These are phyloP conservation scores for Drosophila nasuta DNA, from an alignment of 1,140 invertebrate genomes.

Conservation along the genomic window DNA sequence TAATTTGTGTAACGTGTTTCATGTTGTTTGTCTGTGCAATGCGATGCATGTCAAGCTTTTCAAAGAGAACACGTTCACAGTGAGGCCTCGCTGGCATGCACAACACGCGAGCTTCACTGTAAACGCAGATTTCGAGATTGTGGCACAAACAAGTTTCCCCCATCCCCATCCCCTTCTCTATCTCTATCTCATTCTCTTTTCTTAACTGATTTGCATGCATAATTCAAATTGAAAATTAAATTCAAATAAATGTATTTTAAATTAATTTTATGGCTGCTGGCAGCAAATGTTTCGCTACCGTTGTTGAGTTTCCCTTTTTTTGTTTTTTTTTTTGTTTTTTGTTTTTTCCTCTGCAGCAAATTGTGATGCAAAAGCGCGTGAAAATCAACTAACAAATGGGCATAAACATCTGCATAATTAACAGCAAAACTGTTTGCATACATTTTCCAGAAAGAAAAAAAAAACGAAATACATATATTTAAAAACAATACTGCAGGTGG, in stretches of 20 bases:
- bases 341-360: conserved; percentile 47
- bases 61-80: conserved; percentile 32
- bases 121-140: conserved; percentile 6
- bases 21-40: conserved; percentile 37
- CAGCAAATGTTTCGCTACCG: not conserved
- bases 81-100: conserved; percentile 9
- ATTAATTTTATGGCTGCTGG: conserved; percentile 47
- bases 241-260: conserved; percentile 73
- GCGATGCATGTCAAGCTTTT: conserved; percentile 47
- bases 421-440: conserved; percentile 66
- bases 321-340: too few relatives aligned
- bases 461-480: too few relatives aligned
- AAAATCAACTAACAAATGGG: conserved; percentile 70
- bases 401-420: conserved; percentile 76
- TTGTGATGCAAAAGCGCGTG: conserved; percentile 79
- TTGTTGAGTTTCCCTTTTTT: conserved; percentile 5
- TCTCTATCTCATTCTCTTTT: not conserved
- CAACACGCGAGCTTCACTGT: conserved; percentile 5
- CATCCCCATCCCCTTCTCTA: not conserved
- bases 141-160: conserved; percentile 3
- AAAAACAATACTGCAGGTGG: too few relatives aligned
- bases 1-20: conserved; percentile 71
- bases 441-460: conserved; percentile 6
- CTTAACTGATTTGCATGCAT: conserved; percentile 68
- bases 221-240: conserved; percentile 76